Conservation (phyloP, 2,113 vertebrate genomes). For the western clawed frog (Xenopus tropicalis) region UCB_Xtro_10.0 CM004447.2:52039001-52039500, state of each 20-base stretch:
- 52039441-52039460: slow-evolving; percentile 70
- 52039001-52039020: no score
- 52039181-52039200: no score
- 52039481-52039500: slow-evolving; percentile 48
- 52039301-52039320: slow-evolving; percentile 53
- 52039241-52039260: slow-evolving; percentile 9
- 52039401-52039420: slow-evolving; percentile 60
- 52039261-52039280: slow-evolving; percentile 14
- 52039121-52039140: no score
- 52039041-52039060: no score
- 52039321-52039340: slow-evolving; percentile 63
- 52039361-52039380: slow-evolving; percentile 67
- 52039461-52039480: slow-evolving; percentile 58
- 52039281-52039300: slow-evolving; percentile 12
- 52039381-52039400: slow-evolving; percentile 64
- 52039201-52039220: no score
- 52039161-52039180: no score
- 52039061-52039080: no score
- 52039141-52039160: no score
- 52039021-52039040: no score
- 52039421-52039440: slow-evolving; percentile 72
- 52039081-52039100: no score
- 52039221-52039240: slow-evolving; percentile 2
- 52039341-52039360: slow-evolving; percentile 69
- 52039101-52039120: no score